phyloP scores from a whole-genome alignment of 1,140 invertebrate genomes.

The Plectrocnemia conspersa region DNA sequence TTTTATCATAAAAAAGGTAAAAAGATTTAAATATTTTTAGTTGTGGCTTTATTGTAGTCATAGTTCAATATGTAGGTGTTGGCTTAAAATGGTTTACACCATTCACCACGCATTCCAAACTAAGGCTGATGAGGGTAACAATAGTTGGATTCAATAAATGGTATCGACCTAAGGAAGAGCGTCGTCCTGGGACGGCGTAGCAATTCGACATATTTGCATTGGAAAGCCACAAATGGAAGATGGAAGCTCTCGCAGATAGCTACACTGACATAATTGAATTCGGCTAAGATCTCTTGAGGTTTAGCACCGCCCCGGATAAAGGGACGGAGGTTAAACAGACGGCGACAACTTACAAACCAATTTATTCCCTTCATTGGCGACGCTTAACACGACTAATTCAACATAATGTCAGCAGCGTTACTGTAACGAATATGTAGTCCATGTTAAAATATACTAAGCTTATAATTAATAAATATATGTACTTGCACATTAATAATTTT shows the following conservation, averaged over 20 bases:
- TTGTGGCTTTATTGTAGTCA: too few species aligned
- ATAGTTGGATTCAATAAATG: too few species aligned
- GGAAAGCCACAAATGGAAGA: slow-evolving; percentile 1
- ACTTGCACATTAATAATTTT: background rate
- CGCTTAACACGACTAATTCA: slow-evolving; percentile 14
- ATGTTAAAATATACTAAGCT: background rate
- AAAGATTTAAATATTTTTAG: too few species aligned
- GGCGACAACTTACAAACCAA: slow-evolving; percentile 22
- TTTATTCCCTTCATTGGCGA: slow-evolving; percentile 22
- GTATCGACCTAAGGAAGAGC: too few species aligned
- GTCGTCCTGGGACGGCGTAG: too few species aligned
- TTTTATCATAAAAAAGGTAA: too few species aligned
- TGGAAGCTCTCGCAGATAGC: background rate
- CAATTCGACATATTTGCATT: slow-evolving; percentile 10
- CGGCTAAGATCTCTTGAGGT: slow-evolving; percentile 14
- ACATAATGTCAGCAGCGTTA: background rate
- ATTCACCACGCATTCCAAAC: too few species aligned
- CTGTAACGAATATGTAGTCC: slow-evolving; percentile 1
- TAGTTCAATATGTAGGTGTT: too few species aligned
- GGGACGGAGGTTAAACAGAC: background rate
- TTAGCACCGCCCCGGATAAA: slow-evolving; percentile 5
- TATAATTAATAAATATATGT: background rate
- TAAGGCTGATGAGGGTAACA: too few species aligned
- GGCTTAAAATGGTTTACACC: too few species aligned
- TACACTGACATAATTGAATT: slow-evolving; percentile 23